phyloP scores from a whole-genome alignment of 2,113 vertebrate genomes.

The Triplophysa tibetana region DNA sequence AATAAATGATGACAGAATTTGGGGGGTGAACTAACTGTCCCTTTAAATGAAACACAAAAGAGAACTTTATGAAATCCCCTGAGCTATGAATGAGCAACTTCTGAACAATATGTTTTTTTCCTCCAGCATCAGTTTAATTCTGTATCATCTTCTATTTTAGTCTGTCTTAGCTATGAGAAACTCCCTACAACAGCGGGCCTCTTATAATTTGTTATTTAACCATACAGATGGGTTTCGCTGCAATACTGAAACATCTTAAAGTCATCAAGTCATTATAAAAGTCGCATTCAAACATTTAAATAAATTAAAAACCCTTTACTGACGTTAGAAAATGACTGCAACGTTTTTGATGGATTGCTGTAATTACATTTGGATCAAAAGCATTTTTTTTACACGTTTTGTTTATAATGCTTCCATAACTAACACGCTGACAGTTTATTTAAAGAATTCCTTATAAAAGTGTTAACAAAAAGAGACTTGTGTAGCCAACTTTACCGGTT shows the following conservation, averaged over 20 bases:
- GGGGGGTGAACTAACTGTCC: too few relatives aligned
- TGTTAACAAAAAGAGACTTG: slow-evolving; percentile 33
- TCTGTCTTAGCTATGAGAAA: too few relatives aligned
- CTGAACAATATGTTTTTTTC: too few relatives aligned
- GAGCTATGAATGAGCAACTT: too few relatives aligned
- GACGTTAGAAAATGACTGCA: slow-evolving; percentile 8
- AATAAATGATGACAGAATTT: too few relatives aligned
- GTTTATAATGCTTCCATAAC: slow-evolving; percentile 13
- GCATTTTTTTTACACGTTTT: slow-evolving; percentile 27
- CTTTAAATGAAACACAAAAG: too few relatives aligned
- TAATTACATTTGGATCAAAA: slow-evolving; percentile 17
- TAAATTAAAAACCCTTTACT: background rate
- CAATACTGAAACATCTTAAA: background rate
- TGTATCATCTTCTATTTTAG: too few relatives aligned
- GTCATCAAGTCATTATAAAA: background rate
- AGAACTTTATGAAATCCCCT: too few relatives aligned
- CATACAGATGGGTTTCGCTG: background rate
- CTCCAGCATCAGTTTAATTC: too few relatives aligned
- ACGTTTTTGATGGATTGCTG: slow-evolving; percentile 7
- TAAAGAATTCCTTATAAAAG: slow-evolving; percentile 31
- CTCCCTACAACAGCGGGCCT: too few relatives aligned
- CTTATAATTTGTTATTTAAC: background rate
- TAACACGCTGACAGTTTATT: slow-evolving; percentile 1
- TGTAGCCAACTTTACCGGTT: slow-evolving; percentile 22
- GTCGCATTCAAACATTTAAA: slow-evolving; percentile 19